Base-by-base conservation (phyloP, 2,113 vertebrate species). In the Eulacestoma nigropectus region DNA sequence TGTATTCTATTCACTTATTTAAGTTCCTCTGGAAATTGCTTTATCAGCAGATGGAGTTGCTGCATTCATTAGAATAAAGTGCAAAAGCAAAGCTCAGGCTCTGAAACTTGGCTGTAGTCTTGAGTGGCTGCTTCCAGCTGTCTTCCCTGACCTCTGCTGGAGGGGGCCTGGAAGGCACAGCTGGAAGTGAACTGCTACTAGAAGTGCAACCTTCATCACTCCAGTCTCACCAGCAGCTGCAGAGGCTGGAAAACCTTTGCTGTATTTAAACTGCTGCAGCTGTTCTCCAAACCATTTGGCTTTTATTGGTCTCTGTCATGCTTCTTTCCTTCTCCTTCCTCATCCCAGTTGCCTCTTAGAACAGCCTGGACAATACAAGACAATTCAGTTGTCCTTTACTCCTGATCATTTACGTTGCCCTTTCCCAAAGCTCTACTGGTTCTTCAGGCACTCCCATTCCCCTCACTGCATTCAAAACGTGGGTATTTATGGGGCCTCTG, bases 121-220 rank as follows among this genome's bases (percentile, higher is more conserved):
- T 50, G 56, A 84, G 47, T 50, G 60, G 47, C 46, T 77, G 70
- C 26, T 88, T 30, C 59, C 39, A 88, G 49, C 62, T 82, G 65
- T 33, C 53, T 86, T 90, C 67, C 75, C 68, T 77, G 90, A 93
- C 95, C 88, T 93, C 92, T 95, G 75, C 90, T 92, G 79, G 95
- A 90, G 72, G 42, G 44, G 50, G 44, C 56, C 39, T 60, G 42
- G 37, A 87, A 89, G 62, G 41, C 81, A 76, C 65, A 84, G 69
- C 62, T 92, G 87, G 69, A 56, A 67, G 18, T 16, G 39, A 78
- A 42, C 59, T n/a, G 57, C 47, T 75, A 35, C 55, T 62, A 39
- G 22, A 37, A 74, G 10, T 44, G 44, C 82, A 62, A 0, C 29
- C 49, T 68, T 60, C 41, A 56, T 63, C 27, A 9, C 47, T 83